These are phyloP conservation scores for Aleiodes sp. DNA, from an alignment of 1,140 invertebrate species.

Conservation along the genomic window DNA sequence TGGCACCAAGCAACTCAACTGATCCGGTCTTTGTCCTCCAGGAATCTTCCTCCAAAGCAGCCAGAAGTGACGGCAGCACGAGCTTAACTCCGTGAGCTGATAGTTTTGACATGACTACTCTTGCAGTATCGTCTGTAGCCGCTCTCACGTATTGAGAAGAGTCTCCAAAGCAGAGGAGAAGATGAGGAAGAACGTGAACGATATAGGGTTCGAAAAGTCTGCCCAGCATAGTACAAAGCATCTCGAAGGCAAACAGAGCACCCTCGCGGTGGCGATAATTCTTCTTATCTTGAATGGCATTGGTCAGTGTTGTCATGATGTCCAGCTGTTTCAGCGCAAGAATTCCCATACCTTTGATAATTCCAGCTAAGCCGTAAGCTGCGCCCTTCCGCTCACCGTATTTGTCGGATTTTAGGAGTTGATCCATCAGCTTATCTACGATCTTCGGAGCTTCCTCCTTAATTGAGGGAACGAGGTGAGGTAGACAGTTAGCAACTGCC, in stretches of 20 bases:
- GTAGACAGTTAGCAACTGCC: slow-evolving; percentile 95
- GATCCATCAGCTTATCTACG: slow-evolving; percentile 87
- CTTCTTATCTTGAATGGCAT: slow-evolving; percentile 96
- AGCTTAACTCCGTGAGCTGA: slow-evolving; percentile 97
- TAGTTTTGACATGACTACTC: slow-evolving; percentile 96
- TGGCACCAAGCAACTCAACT: slow-evolving; percentile 94
- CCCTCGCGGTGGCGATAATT: slow-evolving; percentile 94
- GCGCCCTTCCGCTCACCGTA: slow-evolving; percentile 96
- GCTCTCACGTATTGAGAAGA: slow-evolving; percentile 88
- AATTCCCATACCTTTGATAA: slow-evolving; percentile 96
- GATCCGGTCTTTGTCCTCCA: slow-evolving; percentile 99
- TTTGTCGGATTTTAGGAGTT: slow-evolving; percentile 91
- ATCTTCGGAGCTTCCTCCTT: slow-evolving; percentile 89
- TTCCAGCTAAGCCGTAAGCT: slow-evolving; percentile 87
- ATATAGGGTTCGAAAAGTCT: slow-evolving; percentile 98
- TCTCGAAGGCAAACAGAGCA: slow-evolving; percentile 96
- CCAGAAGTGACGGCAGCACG: slow-evolving; percentile 89
- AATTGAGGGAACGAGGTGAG: slow-evolving; percentile 90
- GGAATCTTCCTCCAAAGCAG: slow-evolving; percentile 95
- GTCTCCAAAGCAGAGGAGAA: slow-evolving; percentile 96
- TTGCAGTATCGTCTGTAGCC: slow-evolving; percentile 94
- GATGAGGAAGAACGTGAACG: slow-evolving; percentile 93
- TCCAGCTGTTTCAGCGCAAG: slow-evolving; percentile 93
- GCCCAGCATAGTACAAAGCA: slow-evolving; percentile 94
- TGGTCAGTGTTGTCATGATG: slow-evolving; percentile 93